phyloP scores from a whole-genome alignment of 2,888 invertebrate genomes.

The Drepanosiphum platanoidis region DNA sequence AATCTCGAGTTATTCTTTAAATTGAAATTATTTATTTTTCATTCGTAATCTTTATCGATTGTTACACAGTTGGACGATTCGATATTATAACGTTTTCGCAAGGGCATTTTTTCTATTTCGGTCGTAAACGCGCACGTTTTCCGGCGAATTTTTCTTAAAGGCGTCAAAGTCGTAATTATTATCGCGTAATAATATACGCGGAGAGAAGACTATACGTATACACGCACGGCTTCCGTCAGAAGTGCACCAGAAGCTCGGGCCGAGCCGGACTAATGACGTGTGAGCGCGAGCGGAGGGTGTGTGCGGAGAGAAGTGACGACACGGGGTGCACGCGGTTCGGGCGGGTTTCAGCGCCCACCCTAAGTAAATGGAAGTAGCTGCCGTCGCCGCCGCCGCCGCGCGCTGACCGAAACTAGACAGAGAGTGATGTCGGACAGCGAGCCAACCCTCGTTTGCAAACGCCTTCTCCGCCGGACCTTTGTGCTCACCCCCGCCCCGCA shows the following conservation, averaged over 20 bases:
- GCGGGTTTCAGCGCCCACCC: constrained; percentile 23
- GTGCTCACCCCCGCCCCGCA: constrained; percentile 23
- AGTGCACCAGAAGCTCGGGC: too few species aligned
- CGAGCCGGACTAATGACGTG: constrained; percentile 49
- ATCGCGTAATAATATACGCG: background rate
- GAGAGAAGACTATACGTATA: background rate
- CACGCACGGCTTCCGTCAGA: background rate
- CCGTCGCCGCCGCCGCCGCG: constrained; percentile 6
- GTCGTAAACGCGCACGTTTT: too few species aligned
- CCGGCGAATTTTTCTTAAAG: background rate
- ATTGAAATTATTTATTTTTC: too few species aligned
- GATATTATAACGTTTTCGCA: too few species aligned
- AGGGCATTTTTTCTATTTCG: too few species aligned
- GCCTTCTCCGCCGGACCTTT: constrained; percentile 58
- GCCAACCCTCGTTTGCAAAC: constrained; percentile 61
- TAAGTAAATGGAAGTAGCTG: constrained; percentile 56
- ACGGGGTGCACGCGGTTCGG: background rate
- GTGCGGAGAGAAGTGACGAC: background rate
- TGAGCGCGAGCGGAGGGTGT: background rate
- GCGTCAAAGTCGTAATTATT: too few species aligned
- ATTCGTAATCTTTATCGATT: too few species aligned
- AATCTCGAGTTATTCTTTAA: too few species aligned
- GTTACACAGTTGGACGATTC: too few species aligned
- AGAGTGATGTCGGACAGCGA: constrained; percentile 61
- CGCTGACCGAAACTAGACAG: constrained; percentile 61